A percentile compares a stretch with the other conserved stretches of the same genome.
phyloP scores from a whole-genome alignment of 2,797 vertebrate species.

The Gouania willdenowi region DNA sequence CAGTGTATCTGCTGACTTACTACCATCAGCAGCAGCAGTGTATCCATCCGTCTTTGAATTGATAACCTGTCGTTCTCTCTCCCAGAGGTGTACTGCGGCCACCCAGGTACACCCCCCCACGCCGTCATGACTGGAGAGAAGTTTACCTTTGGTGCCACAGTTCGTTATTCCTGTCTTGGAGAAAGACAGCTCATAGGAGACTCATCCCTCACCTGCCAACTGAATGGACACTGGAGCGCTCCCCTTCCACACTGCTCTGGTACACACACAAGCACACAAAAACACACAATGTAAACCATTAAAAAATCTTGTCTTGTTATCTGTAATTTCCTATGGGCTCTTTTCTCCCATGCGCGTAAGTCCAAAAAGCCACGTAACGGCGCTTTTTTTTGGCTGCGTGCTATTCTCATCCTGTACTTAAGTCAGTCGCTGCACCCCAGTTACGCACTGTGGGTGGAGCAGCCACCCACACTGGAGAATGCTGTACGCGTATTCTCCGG shows the following conservation, averaged over 20 bases:
- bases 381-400: too few species aligned
- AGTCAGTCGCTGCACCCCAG: too few species aligned
- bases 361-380: too few species aligned
- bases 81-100: slow-evolving; percentile 93
- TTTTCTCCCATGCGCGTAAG: slow-evolving; percentile 39
- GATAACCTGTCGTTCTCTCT: slow-evolving; percentile 10
- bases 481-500: too few species aligned
- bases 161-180: slow-evolving; percentile 87
- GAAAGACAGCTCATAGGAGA: slow-evolving; percentile 84
- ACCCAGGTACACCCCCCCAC: slow-evolving; percentile 88
- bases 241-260: slow-evolving; percentile 97
- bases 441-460: too few species aligned
- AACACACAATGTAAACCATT: slow-evolving; percentile 5
- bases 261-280: slow-evolving; percentile 49
- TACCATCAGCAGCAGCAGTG: slow-evolving; percentile 3
- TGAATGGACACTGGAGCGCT: slow-evolving; percentile 93
- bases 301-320: slow-evolving; percentile 2
- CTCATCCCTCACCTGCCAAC: slow-evolving; percentile 86
- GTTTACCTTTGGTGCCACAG: slow-evolving; percentile 89
- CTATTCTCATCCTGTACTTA: too few species aligned
- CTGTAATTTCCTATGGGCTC: slow-evolving; percentile 11
- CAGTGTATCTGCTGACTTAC: background rate
- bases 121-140: slow-evolving; percentile 87
- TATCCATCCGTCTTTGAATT: slow-evolving; percentile 1
- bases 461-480: too few species aligned